Evolutionary conservation across 2,888 invertebrate genomes (phyloP), one percentile per base, ranked within the genome.

Genomic region (Eupithecia subumbrata): DNA sequence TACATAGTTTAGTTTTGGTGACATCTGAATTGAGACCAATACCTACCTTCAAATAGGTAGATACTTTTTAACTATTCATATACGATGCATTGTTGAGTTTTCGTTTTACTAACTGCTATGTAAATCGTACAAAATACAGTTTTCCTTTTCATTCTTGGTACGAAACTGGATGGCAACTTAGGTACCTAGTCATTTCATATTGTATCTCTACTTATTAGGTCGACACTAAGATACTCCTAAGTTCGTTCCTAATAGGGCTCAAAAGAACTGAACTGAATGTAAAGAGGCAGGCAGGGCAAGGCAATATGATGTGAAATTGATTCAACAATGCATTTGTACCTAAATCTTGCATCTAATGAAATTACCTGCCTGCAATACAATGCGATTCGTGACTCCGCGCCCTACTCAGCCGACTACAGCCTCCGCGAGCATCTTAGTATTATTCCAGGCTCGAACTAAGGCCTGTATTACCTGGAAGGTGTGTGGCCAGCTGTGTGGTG

Each of bases 331-430:
- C 48, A 74, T 72, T 73, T 69, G 74, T 74, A 45, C 60, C 56
- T 69, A 69, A 81, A 82, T 83, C 81, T 84, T 78, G 84, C 77
- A 83, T 81, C 84, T 91, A 90, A 91, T 91, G 86, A 89, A 90
- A 91, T 92, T 90, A 90, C 87, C 83, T 87, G 85, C 88, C 64
- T 67, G 66, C 66, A 67, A 67, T 89, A 91, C 91, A 91, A 91
- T 90, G 89, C 87, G 84, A 85, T 87, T 88, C 88, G 91, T 91
- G 91, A 91, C 88, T 83, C 72, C 78, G 79, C 80, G 82, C 80
- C 81, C 83, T 74, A 76, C 71, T 80, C 74, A 79, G 81, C 80
- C 81, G 81, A 82, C 85, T 86, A n/a, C 82, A 74, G 78, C 73
- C 76, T 84, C 82, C 82, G 86, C 86, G 84, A 85, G 82, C 87